phyloP scores from a whole-genome alignment of 2,888 invertebrate genomes.

The Crepidodera aurea region DNA sequence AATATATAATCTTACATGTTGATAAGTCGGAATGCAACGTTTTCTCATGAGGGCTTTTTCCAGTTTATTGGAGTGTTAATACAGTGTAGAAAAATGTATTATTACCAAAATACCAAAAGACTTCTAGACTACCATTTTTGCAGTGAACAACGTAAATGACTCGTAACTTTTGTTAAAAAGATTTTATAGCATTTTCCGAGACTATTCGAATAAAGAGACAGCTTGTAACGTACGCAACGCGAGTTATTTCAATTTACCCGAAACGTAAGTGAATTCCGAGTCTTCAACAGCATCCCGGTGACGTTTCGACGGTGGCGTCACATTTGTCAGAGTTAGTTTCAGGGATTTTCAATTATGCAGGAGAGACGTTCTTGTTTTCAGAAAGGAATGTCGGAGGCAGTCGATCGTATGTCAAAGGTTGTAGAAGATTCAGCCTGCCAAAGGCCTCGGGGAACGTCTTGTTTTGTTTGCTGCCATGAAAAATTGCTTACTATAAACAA shows the following conservation, averaged over 20 bases:
- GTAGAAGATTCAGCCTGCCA: not conserved
- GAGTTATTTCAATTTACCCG: slow-evolving; percentile 13
- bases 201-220: not conserved
- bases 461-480: slow-evolving; percentile 9
- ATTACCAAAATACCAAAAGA: no score
- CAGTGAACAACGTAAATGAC: no score
- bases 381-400: slow-evolving; percentile 2
- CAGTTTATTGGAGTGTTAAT: no score
- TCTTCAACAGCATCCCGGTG: not conserved
- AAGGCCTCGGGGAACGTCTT: slow-evolving; percentile 7
- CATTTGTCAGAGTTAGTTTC: slow-evolving; percentile 44
- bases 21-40: no score
- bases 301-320: slow-evolving; percentile 29
- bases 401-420: slow-evolving; percentile 18
- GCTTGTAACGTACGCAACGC: slow-evolving; percentile 1
- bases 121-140: no score
- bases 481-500: slow-evolving; percentile 14
- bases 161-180: not conserved
- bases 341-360: slow-evolving; percentile 47
- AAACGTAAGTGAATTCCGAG: slow-evolving; percentile 7
- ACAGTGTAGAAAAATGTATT: no score
- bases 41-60: no score
- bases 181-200: not conserved
- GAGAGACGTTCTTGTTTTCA: slow-evolving; percentile 7
- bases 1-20: no score